Base-by-base conservation (phyloP, 2,113 vertebrate genomes). In the Hemiprocne comata region DNA sequence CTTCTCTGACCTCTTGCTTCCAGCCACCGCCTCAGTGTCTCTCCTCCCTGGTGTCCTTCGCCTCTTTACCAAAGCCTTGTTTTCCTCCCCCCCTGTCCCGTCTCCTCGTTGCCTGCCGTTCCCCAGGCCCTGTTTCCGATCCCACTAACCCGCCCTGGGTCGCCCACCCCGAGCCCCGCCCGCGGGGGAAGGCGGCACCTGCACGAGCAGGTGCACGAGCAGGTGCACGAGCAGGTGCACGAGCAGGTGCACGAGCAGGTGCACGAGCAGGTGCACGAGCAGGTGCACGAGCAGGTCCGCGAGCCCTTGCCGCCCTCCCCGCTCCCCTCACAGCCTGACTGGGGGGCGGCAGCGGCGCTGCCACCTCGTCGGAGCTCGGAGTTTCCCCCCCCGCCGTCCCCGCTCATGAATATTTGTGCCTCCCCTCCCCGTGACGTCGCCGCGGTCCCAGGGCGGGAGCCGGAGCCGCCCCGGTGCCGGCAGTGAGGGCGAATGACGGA, bases 381-480 rank as follows among this genome's bases (percentile, higher is more conserved):
- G 58, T 20, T 6, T 8, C 50, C 34, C 31, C 24, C 14, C 42
- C 26, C 9, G 29, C 50, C 46, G 17, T 46, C 46, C 50, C 54
- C 51, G 16, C 97, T 97, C 94, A 96, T 98, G 95, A 97, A 97
- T 97, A 97, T 97, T 92, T 81, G 87, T 34, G 72, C 42, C 10
- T 97, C 95, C 94, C 97, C 95, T 97, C 90, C 83, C 96, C 77
- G 98, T 98, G 98, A 98, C 98, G 98, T 97, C 81, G 94, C 89
- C 91, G 93, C 95, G 93, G 97, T 97, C 97, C 97, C 93, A 93
- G 94, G 97, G 96, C 89, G 98, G 98, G 97, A 88, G 94, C 95
- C 48, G 62, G 97, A 96, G 97, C 97, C 60, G 95, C 97, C 95
- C 13, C 62, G 94, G 97, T 94, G 95, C 95, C 55, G 94, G 93